These are phyloP conservation scores for Liopterus haemorrhoidalis DNA, from an alignment of 2,888 invertebrate genomes.

Conservation along the genomic window DNA sequence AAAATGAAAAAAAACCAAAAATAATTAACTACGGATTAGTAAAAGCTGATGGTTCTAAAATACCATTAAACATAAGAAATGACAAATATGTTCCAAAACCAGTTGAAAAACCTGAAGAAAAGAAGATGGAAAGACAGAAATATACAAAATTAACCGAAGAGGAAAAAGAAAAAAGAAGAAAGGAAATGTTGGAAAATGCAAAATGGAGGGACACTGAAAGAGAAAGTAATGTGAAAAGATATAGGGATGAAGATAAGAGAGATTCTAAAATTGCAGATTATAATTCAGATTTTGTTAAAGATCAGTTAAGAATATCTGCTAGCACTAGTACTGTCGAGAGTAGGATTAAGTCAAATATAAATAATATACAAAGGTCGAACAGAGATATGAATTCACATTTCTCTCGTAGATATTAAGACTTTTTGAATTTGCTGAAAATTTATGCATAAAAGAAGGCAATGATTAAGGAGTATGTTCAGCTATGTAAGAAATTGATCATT, in stretches of 20 bases:
- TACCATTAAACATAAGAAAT: constrained; percentile 27
- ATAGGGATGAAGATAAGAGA: constrained; percentile 54
- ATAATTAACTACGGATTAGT: constrained; percentile 43
- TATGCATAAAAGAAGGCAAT: too few relatives aligned
- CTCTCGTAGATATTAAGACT: constrained; percentile 45
- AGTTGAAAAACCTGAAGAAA: constrained; percentile 18
- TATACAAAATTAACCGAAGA: constrained; percentile 50
- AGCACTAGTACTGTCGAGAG: constrained; percentile 69
- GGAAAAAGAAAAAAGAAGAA: constrained; percentile 64
- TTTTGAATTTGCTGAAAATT: too few relatives aligned
- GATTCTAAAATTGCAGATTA: constrained; percentile 49
- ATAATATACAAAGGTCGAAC: constrained; percentile 79
- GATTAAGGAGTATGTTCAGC: too few relatives aligned
- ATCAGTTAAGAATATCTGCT: constrained; percentile 60
- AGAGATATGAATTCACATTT: constrained; percentile 80
- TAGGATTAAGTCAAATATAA: constrained; percentile 79
- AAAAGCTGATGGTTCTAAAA: constrained; percentile 43
- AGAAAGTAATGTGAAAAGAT: constrained; percentile 56
- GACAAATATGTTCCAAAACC: constrained; percentile 28
- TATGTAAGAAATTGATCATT: too few relatives aligned
- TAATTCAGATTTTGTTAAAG: constrained; percentile 52
- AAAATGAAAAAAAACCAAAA: constrained; percentile 17
- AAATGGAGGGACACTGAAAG: constrained; percentile 62
- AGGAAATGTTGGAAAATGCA: constrained; percentile 82
- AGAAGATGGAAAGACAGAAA: constrained; percentile 32